Evolutionary conservation across 2,888 invertebrate genomes (phyloP).

Genomic region (Leptopterna dolabrata): DNA sequence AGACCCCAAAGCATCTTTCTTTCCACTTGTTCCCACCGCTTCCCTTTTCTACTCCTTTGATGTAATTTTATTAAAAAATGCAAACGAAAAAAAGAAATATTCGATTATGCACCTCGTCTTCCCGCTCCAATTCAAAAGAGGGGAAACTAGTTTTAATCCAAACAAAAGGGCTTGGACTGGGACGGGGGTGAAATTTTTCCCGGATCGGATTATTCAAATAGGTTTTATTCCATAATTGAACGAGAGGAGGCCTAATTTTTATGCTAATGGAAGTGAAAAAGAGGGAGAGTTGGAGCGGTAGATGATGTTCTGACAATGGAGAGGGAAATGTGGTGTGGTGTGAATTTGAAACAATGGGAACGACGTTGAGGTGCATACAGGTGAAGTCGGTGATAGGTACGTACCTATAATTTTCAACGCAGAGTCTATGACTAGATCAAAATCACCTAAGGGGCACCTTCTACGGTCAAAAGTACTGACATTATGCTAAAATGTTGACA

Average conservation of each 20-base stretch:
- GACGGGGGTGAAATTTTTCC: not conserved
- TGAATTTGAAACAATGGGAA: too few species aligned
- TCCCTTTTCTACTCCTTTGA: conserved; percentile 9
- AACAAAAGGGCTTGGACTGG: not conserved
- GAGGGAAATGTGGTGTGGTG: too few species aligned
- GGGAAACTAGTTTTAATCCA: conserved; percentile 37
- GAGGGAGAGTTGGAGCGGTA: not conserved
- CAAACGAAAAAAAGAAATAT: conserved; percentile 13
- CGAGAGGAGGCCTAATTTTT: conserved; percentile 28
- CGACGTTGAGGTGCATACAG: too few species aligned
- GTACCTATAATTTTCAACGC: too few species aligned
- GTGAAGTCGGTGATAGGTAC: too few species aligned
- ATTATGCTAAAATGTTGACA: too few species aligned
- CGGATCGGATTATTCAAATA: conserved; percentile 34
- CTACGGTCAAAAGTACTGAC: too few species aligned
- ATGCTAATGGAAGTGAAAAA: not conserved
- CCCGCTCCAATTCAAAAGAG: not conserved
- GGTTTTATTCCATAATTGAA: conserved; percentile 31
- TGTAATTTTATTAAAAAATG: conserved; percentile 41
- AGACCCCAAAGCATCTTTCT: not conserved
- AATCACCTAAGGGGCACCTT: too few species aligned
- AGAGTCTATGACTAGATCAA: too few species aligned
- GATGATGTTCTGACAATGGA: not conserved
- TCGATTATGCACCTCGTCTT: conserved; percentile 32
- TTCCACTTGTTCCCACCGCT: not conserved